phyloP scores from a whole-genome alignment of 2,888 invertebrate genomes.

The Caenorhabditis sulstoni region DNA sequence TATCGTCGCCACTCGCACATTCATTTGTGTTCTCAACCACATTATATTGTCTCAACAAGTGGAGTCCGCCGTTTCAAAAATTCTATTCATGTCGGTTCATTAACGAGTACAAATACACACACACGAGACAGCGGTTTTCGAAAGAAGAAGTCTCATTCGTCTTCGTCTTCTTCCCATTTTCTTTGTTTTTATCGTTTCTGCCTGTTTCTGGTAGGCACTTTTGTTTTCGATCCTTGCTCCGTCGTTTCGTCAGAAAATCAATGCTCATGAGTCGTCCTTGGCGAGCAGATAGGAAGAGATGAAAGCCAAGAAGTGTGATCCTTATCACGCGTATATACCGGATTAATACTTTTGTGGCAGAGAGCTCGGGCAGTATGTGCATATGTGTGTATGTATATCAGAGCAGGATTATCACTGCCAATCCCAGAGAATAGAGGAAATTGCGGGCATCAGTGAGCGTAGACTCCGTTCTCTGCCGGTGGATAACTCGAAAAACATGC shows the following conservation, averaged over 20 bases:
- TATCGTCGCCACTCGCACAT: slow-evolving; percentile 46
- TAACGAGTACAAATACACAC: slow-evolving; percentile 50
- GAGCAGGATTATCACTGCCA: slow-evolving; percentile 44
- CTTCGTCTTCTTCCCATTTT: background rate
- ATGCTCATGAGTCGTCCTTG: slow-evolving; percentile 27
- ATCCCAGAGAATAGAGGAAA: slow-evolving; percentile 42
- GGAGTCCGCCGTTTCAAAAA: slow-evolving; percentile 26
- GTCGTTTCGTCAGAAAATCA: slow-evolving; percentile 19
- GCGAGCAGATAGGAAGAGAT: slow-evolving; percentile 11
- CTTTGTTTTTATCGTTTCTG: slow-evolving; percentile 23
- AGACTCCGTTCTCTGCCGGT: slow-evolving; percentile 30
- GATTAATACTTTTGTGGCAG: slow-evolving; percentile 42
- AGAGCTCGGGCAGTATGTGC: slow-evolving; percentile 5
- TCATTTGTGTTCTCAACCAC: slow-evolving; percentile 46
- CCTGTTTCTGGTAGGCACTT: slow-evolving; percentile 2
- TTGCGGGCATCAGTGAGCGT: slow-evolving; percentile 38
- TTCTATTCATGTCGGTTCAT: slow-evolving; percentile 49
- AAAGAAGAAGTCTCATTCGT: slow-evolving; percentile 1
- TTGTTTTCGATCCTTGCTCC: slow-evolving; percentile 1
- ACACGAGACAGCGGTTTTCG: slow-evolving; percentile 11
- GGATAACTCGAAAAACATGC: slow-evolving; percentile 29
- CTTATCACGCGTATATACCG: slow-evolving; percentile 46
- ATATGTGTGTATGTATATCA: slow-evolving; percentile 36
- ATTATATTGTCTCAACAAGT: slow-evolving; percentile 41
- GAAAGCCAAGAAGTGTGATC: slow-evolving; percentile 28